Evolutionary conservation across 2,113 vertebrate genomes (phyloP).

Genomic region (Phasianus colchicus): DNA sequence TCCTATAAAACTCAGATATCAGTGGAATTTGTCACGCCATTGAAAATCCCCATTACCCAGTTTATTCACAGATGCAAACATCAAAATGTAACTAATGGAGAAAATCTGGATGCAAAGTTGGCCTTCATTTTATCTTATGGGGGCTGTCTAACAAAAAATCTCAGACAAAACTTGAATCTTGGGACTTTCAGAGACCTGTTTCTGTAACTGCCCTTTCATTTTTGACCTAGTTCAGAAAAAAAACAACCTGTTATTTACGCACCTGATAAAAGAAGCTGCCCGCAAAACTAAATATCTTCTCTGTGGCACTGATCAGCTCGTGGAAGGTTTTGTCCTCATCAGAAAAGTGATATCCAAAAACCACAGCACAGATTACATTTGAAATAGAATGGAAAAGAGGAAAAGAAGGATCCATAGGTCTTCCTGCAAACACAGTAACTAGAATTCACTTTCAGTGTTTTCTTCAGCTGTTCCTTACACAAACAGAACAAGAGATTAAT

Average conservation of each 20-base stretch:
- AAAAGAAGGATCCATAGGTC: conserved; percentile 54
- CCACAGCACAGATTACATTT: conserved; percentile 64
- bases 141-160: not conserved
- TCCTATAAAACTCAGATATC: not conserved
- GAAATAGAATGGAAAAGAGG: conserved; percentile 53
- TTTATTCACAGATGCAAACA: not conserved
- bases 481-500: not conserved
- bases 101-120: not conserved
- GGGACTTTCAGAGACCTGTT: not conserved
- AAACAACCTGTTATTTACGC: not conserved
- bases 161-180: not conserved
- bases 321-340: conserved; percentile 63
- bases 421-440: conserved; percentile 46
- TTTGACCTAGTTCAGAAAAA: not conserved
- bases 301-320: conserved; percentile 38
- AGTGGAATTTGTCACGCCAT: not conserved
- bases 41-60: not conserved
- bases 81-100: not conserved
- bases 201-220: not conserved
- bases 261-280: conserved; percentile 32
- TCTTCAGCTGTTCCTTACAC: not conserved
- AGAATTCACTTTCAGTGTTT: not conserved
- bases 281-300: conserved; percentile 14
- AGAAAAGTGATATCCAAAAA: conserved; percentile 65
- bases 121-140: not conserved